A percentile compares a stretch with the other conserved stretches of the same genome.
Evolutionary conservation across 2,113 vertebrate genomes (phyloP).

Genomic region (Recurvirostra avosetta): DNA sequence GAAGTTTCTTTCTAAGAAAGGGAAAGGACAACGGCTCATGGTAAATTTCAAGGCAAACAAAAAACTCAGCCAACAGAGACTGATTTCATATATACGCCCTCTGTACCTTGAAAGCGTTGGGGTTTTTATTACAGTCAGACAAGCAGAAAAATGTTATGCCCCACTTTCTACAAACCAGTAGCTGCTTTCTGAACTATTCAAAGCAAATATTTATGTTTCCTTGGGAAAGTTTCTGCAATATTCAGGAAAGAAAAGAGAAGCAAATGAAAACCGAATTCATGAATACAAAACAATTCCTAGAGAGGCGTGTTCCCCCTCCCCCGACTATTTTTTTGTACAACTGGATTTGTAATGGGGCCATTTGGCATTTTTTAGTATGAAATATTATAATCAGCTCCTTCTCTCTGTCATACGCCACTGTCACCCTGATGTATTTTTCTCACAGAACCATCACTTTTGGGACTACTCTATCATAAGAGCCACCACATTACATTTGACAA

Average conservation of each 20-base stretch:
- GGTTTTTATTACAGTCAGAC: not conserved
- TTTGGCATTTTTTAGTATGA: constrained; percentile 29
- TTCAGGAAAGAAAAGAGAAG: not conserved
- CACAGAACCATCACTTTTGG: constrained; percentile 36
- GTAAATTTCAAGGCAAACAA: not conserved
- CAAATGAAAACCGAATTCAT: constrained; percentile 4
- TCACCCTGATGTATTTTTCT: constrained; percentile 33
- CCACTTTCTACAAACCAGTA: not conserved
- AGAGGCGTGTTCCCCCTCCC: not conserved
- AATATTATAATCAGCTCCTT: constrained; percentile 32
- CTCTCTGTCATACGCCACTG: not conserved
- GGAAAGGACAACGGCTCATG: not conserved
- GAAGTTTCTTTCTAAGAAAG: not conserved
- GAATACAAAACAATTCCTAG: constrained; percentile 14
- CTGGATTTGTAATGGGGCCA: not conserved
- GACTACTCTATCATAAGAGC: constrained; percentile 35
- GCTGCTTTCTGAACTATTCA: not conserved
- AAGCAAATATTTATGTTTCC: not conserved
- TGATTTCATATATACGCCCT: not conserved
- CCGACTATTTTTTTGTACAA: not conserved
- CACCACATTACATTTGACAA: constrained; percentile 42
- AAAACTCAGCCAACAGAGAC: not conserved
- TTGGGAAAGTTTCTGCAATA: not conserved
- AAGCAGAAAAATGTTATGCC: not conserved
- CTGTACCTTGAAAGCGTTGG: not conserved